These are phyloP conservation scores for Corynorhinus townsendii DNA, from an alignment of 2,113 vertebrate genomes.

Conservation along the genomic window DNA sequence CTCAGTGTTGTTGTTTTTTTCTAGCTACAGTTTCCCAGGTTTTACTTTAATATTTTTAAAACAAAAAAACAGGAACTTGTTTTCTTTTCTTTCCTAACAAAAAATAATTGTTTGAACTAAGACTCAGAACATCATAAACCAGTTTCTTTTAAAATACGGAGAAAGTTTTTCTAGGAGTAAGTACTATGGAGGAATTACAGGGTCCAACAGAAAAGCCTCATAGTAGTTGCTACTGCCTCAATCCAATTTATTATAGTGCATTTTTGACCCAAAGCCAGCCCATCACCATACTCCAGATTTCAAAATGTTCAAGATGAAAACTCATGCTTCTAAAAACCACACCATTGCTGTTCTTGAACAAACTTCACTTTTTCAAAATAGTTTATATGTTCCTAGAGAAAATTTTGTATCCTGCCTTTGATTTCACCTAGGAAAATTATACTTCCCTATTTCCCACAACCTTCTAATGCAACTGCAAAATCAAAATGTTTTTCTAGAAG, in stretches of 20 bases:
- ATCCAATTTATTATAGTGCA: constrained; percentile 69
- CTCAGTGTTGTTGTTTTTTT: neutral
- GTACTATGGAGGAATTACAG: neutral
- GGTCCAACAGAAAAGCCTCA: constrained; percentile 5
- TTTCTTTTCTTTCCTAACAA: neutral
- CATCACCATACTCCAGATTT: constrained; percentile 61
- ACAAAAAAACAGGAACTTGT: neutral
- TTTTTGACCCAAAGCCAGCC: constrained; percentile 65
- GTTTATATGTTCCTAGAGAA: constrained; percentile 51
- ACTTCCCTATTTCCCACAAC: constrained; percentile 57
- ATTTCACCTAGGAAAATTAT: constrained; percentile 65
- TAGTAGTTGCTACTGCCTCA: constrained; percentile 41
- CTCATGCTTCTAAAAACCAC: constrained; percentile 61
- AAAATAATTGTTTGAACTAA: neutral
- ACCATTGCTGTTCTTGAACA: constrained; percentile 58
- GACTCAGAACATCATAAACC: constrained; percentile 18
- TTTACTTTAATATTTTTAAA: constrained; percentile 26
- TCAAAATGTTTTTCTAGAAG: constrained; percentile 74
- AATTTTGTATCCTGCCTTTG: constrained; percentile 61
- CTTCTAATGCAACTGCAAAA: constrained; percentile 68
- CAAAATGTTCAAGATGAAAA: constrained; percentile 74
- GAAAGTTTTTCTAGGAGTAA: constrained; percentile 48
- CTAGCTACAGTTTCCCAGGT: neutral
- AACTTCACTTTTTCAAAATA: constrained; percentile 51
- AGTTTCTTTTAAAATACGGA: neutral